Conservation (phyloP, 2,888 invertebrate species). For the Limenitis camilla region DNA sequence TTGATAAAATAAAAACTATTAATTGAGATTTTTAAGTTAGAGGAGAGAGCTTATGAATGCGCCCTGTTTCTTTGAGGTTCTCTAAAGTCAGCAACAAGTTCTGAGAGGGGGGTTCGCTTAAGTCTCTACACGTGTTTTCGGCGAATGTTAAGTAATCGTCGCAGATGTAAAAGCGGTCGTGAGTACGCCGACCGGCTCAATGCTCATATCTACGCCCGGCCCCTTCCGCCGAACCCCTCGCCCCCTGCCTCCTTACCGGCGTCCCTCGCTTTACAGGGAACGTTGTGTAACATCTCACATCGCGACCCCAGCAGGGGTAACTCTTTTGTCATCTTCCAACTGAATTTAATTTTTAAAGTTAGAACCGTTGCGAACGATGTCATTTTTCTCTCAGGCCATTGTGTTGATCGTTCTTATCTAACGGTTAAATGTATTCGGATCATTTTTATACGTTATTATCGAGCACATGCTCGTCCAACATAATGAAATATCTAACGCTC, state of each 20-base stretch:
- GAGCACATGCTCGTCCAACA: slow-evolving; percentile 5
- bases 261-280: slow-evolving; percentile 14
- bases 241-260: slow-evolving; percentile 6
- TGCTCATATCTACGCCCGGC: slow-evolving; percentile 23
- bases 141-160: slow-evolving; percentile 22
- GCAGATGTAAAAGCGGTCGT: slow-evolving; percentile 26
- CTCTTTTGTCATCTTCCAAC: slow-evolving; percentile 26
- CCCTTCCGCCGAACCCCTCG: slow-evolving; percentile 17
- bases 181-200: slow-evolving; percentile 20
- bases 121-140: slow-evolving; percentile 23
- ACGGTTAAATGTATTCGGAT: slow-evolving; percentile 20
- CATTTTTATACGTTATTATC: slow-evolving; percentile 10
- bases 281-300: slow-evolving; percentile 27
- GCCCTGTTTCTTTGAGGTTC: slow-evolving; percentile 5
- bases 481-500: slow-evolving; percentile 18
- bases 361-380: slow-evolving; percentile 23
- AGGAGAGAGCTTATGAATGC: slow-evolving; percentile 12
- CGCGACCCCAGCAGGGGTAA: slow-evolving; percentile 27
- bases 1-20: no score
- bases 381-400: slow-evolving; percentile 20
- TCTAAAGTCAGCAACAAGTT: slow-evolving; percentile 19
- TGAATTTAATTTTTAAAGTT: slow-evolving; percentile 24
- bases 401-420: slow-evolving; percentile 21
- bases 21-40: no score
- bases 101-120: slow-evolving; percentile 13